Conservation (phyloP, 2,888 invertebrate genomes). For the Hydrotaea diabolus region DNA sequence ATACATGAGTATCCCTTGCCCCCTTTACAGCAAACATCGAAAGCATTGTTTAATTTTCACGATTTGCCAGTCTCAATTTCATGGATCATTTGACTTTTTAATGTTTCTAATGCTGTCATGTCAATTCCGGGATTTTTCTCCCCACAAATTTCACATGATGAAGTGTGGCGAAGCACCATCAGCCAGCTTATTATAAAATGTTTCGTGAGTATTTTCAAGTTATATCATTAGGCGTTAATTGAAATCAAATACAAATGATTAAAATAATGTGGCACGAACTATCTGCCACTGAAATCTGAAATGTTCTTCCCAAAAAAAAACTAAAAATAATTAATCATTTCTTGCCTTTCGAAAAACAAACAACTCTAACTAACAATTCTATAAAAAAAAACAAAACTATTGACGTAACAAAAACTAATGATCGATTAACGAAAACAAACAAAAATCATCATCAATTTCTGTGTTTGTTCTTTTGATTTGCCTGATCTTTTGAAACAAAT, state of each 20-base stretch:
- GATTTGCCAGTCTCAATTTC: slow-evolving; percentile 20
- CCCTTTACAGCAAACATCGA: no score
- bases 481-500: neutral
- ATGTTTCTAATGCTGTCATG: neutral
- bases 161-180: no score
- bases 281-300: neutral
- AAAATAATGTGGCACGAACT: slow-evolving; percentile 22
- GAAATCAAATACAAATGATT: slow-evolving; percentile 3
- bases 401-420: slow-evolving; percentile 27
- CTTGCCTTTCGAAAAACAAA: neutral
- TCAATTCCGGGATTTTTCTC: slow-evolving; percentile 20
- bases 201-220: neutral
- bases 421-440: slow-evolving; percentile 24
- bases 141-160: neutral
- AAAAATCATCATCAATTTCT: slow-evolving; percentile 2
- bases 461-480: neutral
- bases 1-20: no score
- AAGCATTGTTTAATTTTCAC: neutral
- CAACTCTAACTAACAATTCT: neutral
- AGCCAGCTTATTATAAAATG: neutral
- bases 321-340: neutral
- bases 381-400: slow-evolving; percentile 1
- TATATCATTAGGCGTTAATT: slow-evolving; percentile 14
- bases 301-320: neutral
- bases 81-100: slow-evolving; percentile 10